Base-by-base conservation (phyloP, 2,888 invertebrate genomes). In the Steinernema scapterisci region DNA sequence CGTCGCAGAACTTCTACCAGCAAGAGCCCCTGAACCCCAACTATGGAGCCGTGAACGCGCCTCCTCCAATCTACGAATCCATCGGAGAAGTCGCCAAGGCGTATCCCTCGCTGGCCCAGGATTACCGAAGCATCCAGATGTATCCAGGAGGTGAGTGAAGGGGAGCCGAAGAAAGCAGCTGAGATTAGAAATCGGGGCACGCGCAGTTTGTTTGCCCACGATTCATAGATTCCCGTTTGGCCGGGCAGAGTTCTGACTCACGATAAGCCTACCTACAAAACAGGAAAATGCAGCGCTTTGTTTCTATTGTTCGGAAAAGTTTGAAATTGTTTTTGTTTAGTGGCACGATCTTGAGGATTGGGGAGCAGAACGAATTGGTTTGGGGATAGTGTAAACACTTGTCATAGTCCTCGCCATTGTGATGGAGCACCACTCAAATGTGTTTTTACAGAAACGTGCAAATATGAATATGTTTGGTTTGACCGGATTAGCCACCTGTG, bases 31-130 rank as follows among this genome's bases (percentile, higher is more conserved):
- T 25, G 31, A 63, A 63, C 31, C 63, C 63, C 2, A 9, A 27
- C 63, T 63, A 63, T 31, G 63, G 63, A 9, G 27, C 16, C 31
- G 3, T 21, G 54, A 27, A 9, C 31, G 38, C 38, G 2, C 63
- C 63, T 13, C 63, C 63, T 9, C 63, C 63, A 9, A 31, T 63
- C 31, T 63, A 45, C 25, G 45, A 71, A 23, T 71, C 71, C 45
- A 71, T 45, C 71, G 71, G 71, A 43, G 71, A 70, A 16, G 43
- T 5, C 31, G 19, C 11, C 38, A 54, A 54, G 19, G 38, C 70
- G 31, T 77, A 77, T 70, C 77, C 77, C 25, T 77, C 75, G 27
- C 72, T 77, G 21, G 51, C 70, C 52, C 71, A 75, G 19, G 77
- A 77, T 27, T 77, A 77, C 70, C 73, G 75, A 73, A 75, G 31